Evolutionary conservation across 2,888 invertebrate species (phyloP).

Genomic region (Nematopogon swammerdamellus): DNA sequence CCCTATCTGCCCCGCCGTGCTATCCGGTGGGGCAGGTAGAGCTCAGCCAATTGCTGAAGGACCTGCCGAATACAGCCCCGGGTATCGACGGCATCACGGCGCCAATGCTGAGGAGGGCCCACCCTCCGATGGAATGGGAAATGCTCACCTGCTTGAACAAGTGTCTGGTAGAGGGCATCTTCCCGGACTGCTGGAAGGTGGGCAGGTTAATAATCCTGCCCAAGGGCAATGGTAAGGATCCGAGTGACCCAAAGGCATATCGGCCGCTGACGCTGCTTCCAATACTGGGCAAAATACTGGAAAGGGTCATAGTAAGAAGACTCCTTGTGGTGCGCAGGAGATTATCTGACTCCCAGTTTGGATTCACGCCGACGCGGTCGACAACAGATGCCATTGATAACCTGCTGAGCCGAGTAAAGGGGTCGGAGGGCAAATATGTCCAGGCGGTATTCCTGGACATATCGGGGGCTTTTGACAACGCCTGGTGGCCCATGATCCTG

Average conservation of each 20-base stretch:
- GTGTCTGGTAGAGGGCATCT: constrained; percentile 14
- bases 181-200: constrained; percentile 16
- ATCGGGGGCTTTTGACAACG: constrained; percentile 18
- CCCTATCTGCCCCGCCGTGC: too few species aligned
- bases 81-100: constrained; percentile 17
- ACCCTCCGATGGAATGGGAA: too few species aligned
- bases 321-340: constrained; percentile 8
- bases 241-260: constrained; percentile 15
- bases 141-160: too few species aligned
- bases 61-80: constrained; percentile 17
- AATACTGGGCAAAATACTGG: constrained; percentile 17
- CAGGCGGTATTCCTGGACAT: constrained; percentile 18
- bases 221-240: constrained; percentile 14
- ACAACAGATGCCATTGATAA: constrained; percentile 14
- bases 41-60: too few species aligned
- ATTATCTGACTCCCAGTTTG: constrained; percentile 16
- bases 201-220: constrained; percentile 15
- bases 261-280: constrained; percentile 18
- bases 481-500: constrained; percentile 22
- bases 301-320: constrained; percentile 13
- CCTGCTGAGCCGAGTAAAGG: not conserved
- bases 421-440: constrained; percentile 10
- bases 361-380: constrained; percentile 16
- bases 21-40: too few species aligned
- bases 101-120: constrained; percentile 8